Conservation (phyloP, 2,888 invertebrate genomes). For the Thymelicus lineola region DNA sequence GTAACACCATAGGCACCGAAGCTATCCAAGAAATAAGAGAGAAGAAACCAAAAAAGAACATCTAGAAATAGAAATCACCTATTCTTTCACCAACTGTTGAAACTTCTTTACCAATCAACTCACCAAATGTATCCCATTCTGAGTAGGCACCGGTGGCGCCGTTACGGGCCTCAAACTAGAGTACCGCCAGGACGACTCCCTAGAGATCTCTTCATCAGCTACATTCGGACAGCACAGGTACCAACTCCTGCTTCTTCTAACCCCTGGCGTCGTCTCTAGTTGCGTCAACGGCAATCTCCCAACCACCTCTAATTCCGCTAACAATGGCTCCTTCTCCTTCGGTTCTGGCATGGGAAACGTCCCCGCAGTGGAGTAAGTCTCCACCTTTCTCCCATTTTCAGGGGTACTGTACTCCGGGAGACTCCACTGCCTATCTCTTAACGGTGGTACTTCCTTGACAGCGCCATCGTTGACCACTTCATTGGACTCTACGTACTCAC, state of each 20-base stretch:
- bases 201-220: conserved; percentile 71
- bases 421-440: conserved; percentile 66
- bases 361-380: conserved; percentile 79
- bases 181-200: conserved; percentile 76
- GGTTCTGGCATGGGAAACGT: conserved; percentile 80
- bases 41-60: no score
- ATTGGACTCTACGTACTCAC: conserved; percentile 70
- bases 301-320: conserved; percentile 74
- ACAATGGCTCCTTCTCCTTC: conserved; percentile 74
- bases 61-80: no score
- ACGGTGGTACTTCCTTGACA: conserved; percentile 65
- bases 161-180: conserved; percentile 75
- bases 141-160: conserved; percentile 65
- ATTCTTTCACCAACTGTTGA: no score
- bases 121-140: conserved; percentile 61
- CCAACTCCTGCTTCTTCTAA: conserved; percentile 86
- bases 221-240: conserved; percentile 84
- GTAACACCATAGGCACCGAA: no score
- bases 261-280: conserved; percentile 64
- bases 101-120: no score
- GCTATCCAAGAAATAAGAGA: no score
- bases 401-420: conserved; percentile 68
- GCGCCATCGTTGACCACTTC: conserved; percentile 71
- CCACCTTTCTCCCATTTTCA: conserved; percentile 59
- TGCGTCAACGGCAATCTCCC: conserved; percentile 71